Evolutionary conservation across 35 echinoderm and acorn worm species (phyloP).

Genomic region (Patiria miniata): DNA sequence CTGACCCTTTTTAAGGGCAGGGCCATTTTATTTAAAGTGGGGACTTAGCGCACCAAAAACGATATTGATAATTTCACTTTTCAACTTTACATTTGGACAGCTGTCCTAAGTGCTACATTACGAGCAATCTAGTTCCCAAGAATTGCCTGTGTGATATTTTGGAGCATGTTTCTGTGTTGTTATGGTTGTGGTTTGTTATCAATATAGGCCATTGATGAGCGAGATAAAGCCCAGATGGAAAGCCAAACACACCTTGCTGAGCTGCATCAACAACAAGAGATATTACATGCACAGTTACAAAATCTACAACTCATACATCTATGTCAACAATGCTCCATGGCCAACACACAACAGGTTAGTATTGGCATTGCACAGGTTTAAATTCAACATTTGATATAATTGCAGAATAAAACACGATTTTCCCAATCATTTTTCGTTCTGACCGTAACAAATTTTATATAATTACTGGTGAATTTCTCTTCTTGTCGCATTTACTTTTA

Average conservation of each 20-base stretch:
- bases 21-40: no score
- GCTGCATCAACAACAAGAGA: neutral
- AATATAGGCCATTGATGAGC: slow-evolving; percentile 6
- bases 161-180: neutral
- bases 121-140: no score
- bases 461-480: neutral
- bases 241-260: neutral
- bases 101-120: no score
- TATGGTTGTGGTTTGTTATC: no score
- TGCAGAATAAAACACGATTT: no score
- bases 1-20: no score
- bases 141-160: no score
- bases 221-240: neutral
- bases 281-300: neutral
- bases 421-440: neutral
- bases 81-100: no score
- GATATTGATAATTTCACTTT: no score
- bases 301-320: neutral
- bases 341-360: neutral
- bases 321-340: neutral
- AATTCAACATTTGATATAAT: neutral
- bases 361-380: neutral
- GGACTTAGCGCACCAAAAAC: no score
- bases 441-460: neutral
- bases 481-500: neutral